Percentiles rank a stretch among this genome's conserved stretches.
Evolutionary conservation across 2,113 vertebrate species (phyloP).

Genomic region (Rhombomys opimus): DNA sequence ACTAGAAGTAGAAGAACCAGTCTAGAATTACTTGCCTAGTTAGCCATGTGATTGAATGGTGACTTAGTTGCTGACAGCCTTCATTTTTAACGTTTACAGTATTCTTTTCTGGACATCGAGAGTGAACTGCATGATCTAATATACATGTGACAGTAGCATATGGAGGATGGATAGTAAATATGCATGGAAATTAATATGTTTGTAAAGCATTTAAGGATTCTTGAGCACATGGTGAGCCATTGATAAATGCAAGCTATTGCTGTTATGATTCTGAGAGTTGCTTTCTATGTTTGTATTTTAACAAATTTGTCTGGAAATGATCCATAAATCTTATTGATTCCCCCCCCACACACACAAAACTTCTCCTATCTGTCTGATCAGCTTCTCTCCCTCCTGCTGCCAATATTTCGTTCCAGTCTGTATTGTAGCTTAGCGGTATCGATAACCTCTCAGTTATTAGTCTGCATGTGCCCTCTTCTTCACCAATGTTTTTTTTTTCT

Average conservation of each 20-base stretch:
- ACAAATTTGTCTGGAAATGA: conserved; percentile 2
- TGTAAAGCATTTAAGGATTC: neutral
- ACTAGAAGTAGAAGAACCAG: neutral
- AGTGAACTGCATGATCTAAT: neutral
- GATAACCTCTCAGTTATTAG: neutral
- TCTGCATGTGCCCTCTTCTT: neutral
- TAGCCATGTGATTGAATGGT: neutral
- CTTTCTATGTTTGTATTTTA: conserved; percentile 31
- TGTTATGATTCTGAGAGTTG: conserved; percentile 27
- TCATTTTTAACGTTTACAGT: neutral
- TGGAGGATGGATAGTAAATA: neutral
- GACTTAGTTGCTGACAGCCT: neutral
- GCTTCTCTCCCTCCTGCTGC: neutral
- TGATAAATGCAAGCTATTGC: conserved; percentile 7
- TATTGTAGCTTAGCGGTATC: neutral
- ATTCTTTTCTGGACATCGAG: neutral
- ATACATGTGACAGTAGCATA: neutral
- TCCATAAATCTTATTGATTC: conserved; percentile 20
- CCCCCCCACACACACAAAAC: neutral
- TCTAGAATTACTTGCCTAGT: neutral
- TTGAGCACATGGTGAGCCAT: neutral
- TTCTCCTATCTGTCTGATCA: neutral
- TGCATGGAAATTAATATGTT: conserved; percentile 8
- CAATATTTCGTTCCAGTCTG: neutral
- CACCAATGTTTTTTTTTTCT: neutral